Evolutionary conservation across 2,797 vertebrate species (phyloP).

Genomic region (Acanthis flammea): DNA sequence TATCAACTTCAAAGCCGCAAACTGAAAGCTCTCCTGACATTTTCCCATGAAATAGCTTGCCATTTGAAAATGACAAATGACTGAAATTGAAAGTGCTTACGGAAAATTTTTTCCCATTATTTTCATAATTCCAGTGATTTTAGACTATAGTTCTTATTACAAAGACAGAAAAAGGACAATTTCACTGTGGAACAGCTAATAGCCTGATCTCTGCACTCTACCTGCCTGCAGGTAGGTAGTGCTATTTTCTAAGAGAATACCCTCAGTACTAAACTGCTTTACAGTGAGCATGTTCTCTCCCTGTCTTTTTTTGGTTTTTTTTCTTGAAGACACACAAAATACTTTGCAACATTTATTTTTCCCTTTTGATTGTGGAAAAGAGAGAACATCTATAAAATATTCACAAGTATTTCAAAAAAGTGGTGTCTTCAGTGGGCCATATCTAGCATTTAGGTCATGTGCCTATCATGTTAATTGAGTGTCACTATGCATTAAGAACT

Average conservation of each 20-base stretch:
- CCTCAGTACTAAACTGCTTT: background rate
- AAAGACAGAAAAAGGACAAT: background rate
- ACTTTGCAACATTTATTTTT: background rate
- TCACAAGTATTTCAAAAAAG: background rate
- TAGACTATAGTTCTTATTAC: background rate
- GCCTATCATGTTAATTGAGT: constrained; percentile 1
- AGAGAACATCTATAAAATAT: constrained; percentile 23
- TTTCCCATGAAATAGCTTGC: background rate
- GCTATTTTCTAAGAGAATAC: background rate
- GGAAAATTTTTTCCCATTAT: background rate
- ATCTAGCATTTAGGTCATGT: constrained; percentile 48
- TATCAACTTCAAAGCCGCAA: background rate
- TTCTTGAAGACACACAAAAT: background rate
- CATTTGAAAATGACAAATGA: background rate
- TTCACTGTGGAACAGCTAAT: background rate
- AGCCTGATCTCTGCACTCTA: background rate
- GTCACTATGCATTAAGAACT: constrained; percentile 16
- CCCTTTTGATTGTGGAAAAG: background rate
- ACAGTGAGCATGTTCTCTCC: background rate
- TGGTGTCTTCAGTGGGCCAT: background rate
- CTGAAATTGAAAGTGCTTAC: background rate
- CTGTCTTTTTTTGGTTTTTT: background rate
- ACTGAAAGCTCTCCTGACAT: background rate
- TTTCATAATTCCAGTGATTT: background rate
- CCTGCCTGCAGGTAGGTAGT: background rate